Evolutionary conservation across 2,797 vertebrate genomes (phyloP).

Genomic region (Balearica regulorum): DNA sequence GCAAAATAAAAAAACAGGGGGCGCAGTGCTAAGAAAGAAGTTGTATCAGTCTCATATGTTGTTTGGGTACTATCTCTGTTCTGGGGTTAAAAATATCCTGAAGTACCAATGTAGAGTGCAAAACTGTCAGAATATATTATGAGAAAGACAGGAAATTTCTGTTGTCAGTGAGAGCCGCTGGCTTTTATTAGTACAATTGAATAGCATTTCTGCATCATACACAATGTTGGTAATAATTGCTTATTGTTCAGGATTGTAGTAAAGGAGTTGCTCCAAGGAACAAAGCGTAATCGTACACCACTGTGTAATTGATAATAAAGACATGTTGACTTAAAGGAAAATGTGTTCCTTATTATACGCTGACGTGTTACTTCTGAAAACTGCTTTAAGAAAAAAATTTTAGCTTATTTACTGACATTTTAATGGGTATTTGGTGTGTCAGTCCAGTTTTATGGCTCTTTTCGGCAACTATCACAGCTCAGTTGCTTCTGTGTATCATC

Average conservation of each 20-base stretch:
- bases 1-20: neutral
- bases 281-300: neutral
- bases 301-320: conserved; percentile 16
- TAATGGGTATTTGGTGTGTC: neutral
- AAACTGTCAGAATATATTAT: conserved; percentile 7
- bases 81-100: conserved; percentile 10
- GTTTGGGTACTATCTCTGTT: neutral
- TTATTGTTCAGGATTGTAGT: neutral
- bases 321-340: neutral
- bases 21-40: neutral
- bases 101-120: neutral
- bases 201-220: conserved; percentile 10
- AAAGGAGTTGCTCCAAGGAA: neutral
- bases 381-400: neutral
- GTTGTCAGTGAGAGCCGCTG: neutral
- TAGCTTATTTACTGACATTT: neutral
- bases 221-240: neutral
- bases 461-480: neutral
- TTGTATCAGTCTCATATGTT: neutral
- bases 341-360: neutral
- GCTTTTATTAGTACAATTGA: conserved; percentile 22
- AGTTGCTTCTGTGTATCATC: neutral
- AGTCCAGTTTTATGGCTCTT: neutral
- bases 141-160: neutral
- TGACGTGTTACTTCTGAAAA: neutral